These are phyloP conservation scores for Pluvianellus socialis DNA, from an alignment of 2,113 vertebrate genomes.

Conservation along the genomic window DNA sequence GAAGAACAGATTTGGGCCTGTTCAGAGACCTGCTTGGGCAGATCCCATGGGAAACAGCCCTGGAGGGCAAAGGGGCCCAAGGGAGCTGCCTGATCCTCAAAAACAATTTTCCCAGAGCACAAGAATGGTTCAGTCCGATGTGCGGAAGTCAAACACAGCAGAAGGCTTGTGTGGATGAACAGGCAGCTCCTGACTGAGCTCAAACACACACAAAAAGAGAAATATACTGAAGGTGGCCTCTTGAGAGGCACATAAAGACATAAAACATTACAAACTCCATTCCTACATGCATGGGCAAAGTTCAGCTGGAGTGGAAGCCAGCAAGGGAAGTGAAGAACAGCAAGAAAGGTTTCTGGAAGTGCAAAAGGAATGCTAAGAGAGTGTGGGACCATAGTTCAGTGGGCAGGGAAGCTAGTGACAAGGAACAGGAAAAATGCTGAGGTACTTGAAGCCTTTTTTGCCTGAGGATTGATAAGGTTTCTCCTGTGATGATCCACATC, in stretches of 20 bases:
- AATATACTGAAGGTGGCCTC: neutral
- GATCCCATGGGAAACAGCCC: neutral
- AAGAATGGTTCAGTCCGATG: neutral
- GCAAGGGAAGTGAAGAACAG: neutral
- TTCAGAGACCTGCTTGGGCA: neutral
- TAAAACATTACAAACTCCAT: neutral
- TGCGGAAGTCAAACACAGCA: neutral
- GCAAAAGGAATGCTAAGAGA: neutral
- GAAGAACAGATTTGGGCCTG: neutral
- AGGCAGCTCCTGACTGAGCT: neutral
- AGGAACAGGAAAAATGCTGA: neutral
- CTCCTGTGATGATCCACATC: neutral
- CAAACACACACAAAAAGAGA: neutral
- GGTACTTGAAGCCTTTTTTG: neutral
- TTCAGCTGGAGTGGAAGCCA: neutral
- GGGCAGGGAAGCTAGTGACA: neutral
- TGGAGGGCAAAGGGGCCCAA: neutral
- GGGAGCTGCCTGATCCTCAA: neutral
- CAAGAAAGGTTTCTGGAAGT: neutral
- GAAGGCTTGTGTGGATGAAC: neutral
- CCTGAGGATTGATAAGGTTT: neutral
- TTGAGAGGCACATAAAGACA: neutral
- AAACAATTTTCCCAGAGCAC: neutral
- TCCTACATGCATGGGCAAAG: neutral
- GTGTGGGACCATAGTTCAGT: neutral